phyloP scores from a whole-genome alignment of 2,888 invertebrate genomes.

The Cataglyphis livida region DNA sequence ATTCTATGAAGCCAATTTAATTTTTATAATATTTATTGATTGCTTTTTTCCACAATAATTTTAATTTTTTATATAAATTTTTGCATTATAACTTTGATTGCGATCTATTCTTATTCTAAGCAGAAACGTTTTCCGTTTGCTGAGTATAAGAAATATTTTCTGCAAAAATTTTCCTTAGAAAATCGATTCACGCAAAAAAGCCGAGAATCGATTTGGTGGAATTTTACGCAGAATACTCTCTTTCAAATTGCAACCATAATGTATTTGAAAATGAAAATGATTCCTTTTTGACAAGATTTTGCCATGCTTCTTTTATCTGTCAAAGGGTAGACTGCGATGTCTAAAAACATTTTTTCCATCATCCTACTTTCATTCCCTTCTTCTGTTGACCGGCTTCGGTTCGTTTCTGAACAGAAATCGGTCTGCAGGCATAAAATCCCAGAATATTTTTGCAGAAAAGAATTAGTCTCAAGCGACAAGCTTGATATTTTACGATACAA shows the following conservation, averaged over 20 bases:
- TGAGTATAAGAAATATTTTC: background rate
- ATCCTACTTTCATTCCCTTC: background rate
- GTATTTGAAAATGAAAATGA: slow-evolving; percentile 44
- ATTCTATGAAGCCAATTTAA: background rate
- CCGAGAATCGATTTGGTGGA: slow-evolving; percentile 41
- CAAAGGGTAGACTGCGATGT: background rate
- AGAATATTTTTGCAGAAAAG: slow-evolving; percentile 2
- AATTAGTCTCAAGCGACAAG: background rate
- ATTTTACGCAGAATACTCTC: slow-evolving; percentile 50
- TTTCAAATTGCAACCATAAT: slow-evolving; percentile 40
- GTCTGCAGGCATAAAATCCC: background rate
- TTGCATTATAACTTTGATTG: background rate
- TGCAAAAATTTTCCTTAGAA: background rate
- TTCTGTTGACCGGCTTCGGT: background rate
- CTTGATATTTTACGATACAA: background rate
- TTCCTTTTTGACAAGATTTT: slow-evolving; percentile 16
- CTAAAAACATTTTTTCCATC: background rate
- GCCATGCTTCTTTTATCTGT: slow-evolving; percentile 6
- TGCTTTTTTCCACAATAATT: background rate
- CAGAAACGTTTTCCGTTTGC: slow-evolving; percentile 31
- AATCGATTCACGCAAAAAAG: background rate
- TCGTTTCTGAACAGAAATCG: background rate
- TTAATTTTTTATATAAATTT: background rate
- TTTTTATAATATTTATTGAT: background rate
- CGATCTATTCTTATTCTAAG: background rate